phyloP scores from a whole-genome alignment of 2,888 invertebrate species.

The Agonum fuliginosum region DNA sequence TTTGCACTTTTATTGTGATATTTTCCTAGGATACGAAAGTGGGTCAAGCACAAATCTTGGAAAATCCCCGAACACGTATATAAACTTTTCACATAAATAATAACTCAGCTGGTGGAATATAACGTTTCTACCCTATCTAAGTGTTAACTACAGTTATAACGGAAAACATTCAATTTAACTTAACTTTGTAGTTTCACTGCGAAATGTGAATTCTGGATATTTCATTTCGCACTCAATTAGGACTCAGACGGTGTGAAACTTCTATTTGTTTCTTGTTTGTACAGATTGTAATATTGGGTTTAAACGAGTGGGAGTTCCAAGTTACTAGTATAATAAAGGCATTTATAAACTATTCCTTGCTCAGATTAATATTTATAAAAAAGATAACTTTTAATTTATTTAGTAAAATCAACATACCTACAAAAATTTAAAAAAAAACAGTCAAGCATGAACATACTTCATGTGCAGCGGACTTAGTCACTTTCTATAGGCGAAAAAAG shows the following conservation, averaged over 20 bases:
- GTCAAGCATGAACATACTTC: too few species aligned
- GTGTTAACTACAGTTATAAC: slow-evolving; percentile 30
- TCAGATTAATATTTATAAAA: too few species aligned
- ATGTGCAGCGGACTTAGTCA: too few species aligned
- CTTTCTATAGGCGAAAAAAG: too few species aligned
- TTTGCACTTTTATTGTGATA: slow-evolving; percentile 49
- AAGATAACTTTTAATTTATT: too few species aligned
- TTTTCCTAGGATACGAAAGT: slow-evolving; percentile 32
- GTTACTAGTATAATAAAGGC: too few species aligned
- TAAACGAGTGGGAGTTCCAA: too few species aligned
- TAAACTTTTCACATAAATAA: slow-evolving; percentile 49
- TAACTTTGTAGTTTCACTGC: background rate
- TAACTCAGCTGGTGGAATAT: slow-evolving; percentile 15
- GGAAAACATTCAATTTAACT: slow-evolving; percentile 47
- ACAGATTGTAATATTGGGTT: background rate
- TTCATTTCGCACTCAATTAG: slow-evolving; percentile 38
- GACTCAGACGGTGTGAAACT: background rate
- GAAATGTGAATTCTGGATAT: background rate
- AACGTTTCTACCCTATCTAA: background rate
- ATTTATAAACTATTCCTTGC: too few species aligned
- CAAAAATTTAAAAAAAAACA: too few species aligned
- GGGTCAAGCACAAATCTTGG: slow-evolving; percentile 41
- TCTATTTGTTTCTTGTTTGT: background rate
- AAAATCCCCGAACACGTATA: slow-evolving; percentile 18
- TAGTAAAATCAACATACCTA: too few species aligned